phyloP scores from a whole-genome alignment of 1,140 invertebrate genomes.

The Drosophila sechellia region DNA sequence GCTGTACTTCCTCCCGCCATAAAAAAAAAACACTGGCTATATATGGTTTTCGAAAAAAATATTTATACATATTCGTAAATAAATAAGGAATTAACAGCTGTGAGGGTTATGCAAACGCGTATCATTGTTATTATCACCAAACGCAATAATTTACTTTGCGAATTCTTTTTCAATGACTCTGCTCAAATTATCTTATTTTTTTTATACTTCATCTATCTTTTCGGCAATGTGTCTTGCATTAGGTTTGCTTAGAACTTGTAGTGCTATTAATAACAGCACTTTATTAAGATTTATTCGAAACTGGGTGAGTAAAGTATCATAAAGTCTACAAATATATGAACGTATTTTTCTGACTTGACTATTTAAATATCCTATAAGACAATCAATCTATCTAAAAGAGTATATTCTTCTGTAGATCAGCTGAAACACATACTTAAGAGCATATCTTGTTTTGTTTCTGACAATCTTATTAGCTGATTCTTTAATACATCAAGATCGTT shows the following conservation, averaged over 20 bases:
- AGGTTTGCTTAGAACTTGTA: not conserved
- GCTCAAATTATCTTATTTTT: conserved; percentile 1
- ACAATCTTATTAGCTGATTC: conserved; percentile 18
- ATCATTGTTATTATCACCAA: conserved; percentile 7
- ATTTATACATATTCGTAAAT: conserved; percentile 36
- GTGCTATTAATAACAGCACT: not conserved
- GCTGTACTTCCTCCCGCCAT: conserved; percentile 30
- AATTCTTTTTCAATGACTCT: conserved; percentile 27
- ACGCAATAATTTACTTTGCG: conserved; percentile 25
- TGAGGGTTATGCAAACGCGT: conserved; percentile 23
- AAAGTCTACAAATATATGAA: not conserved
- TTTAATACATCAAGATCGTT: conserved; percentile 10
- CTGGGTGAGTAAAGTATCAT: not conserved
- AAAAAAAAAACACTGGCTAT: conserved; percentile 7
- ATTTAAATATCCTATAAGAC: not conserved
- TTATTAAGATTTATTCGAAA: not conserved
- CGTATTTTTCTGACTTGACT: not conserved
- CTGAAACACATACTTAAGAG: not conserved
- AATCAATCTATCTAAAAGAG: not conserved
- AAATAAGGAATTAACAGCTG: conserved; percentile 42
- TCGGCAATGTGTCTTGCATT: not conserved
- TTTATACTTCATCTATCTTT: not conserved
- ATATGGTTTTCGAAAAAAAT: conserved; percentile 27
- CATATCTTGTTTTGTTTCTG: conserved; percentile 1
- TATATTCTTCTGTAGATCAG: not conserved